Conservation (phyloP, 1,140 invertebrate species). For the Trichogramma pretiosum region DNA sequence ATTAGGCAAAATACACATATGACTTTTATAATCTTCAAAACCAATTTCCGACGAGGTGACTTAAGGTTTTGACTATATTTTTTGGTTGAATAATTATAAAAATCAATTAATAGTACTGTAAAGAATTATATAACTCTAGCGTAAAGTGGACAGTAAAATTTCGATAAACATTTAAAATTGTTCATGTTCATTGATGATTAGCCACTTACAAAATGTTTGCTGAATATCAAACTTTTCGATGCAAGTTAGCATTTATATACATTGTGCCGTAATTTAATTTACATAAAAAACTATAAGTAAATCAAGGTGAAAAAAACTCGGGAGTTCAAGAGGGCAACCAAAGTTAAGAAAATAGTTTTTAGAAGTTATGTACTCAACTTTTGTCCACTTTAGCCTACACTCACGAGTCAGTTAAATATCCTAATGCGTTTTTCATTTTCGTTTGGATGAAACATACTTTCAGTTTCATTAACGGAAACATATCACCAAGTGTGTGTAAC, state of each 20-base stretch:
- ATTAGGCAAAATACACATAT: slow-evolving; percentile 16
- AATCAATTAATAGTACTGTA: slow-evolving; percentile 13
- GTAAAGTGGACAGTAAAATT: slow-evolving; percentile 15
- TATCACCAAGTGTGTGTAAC: slow-evolving; percentile 23
- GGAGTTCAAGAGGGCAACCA: too few relatives aligned
- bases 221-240: slow-evolving; percentile 1
- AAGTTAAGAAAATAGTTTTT: too few relatives aligned
- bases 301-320: too few relatives aligned
- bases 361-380: background rate
- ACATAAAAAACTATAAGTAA: background rate
- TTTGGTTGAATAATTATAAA: slow-evolving; percentile 19
- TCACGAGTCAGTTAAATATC: slow-evolving; percentile 11
- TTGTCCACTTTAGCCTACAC: slow-evolving; percentile 14
- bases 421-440: slow-evolving; percentile 5
- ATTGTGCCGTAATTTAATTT: slow-evolving; percentile 9
- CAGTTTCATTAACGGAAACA: slow-evolving; percentile 14
- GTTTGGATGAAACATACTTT: slow-evolving; percentile 13
- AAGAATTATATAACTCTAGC: slow-evolving; percentile 4
- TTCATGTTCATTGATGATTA: too few relatives aligned
- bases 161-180: background rate
- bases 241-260: slow-evolving; percentile 10
- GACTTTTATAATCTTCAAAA: slow-evolving; percentile 16
- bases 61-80: slow-evolving; percentile 16
- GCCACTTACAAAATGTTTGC: too few relatives aligned
- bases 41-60: slow-evolving; percentile 6